Percentiles rank a stretch among this genome's conserved stretches.
Evolutionary conservation across 2,113 vertebrate genomes (phyloP).

Genomic region (crab-eating macaque (Macaca fascicularis)): DNA sequence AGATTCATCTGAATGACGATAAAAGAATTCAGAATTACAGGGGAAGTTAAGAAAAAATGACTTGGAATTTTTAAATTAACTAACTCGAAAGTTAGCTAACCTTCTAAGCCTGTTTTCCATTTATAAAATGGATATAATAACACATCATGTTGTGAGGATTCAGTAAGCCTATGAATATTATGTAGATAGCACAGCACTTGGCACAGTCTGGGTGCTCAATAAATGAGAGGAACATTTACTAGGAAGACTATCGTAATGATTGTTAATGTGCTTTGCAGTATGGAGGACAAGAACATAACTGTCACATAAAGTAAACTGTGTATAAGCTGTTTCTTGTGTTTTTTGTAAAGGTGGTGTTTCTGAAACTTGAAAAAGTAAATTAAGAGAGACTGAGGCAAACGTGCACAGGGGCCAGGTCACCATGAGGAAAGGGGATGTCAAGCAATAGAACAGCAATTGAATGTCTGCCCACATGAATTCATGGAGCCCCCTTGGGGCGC

Average conservation of each 20-base stretch:
- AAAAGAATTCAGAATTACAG: conserved; percentile 20
- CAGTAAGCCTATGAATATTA: neutral
- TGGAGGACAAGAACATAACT: neutral
- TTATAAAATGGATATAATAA: neutral
- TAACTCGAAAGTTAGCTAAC: neutral
- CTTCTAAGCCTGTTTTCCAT: neutral
- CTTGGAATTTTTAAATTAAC: conserved; percentile 10
- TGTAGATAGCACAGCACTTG: neutral
- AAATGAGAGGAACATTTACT: neutral
- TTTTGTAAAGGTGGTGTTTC: neutral
- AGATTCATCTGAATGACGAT: neutral
- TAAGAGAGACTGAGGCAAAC: neutral
- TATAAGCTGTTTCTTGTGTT: neutral
- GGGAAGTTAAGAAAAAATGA: neutral
- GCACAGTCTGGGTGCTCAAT: neutral
- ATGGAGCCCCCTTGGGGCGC: neutral
- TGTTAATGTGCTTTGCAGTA: neutral
- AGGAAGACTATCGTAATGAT: neutral
- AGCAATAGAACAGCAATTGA: neutral
- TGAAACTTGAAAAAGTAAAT: neutral
- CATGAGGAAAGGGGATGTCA: neutral
- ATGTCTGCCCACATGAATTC: neutral
- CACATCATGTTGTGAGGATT: neutral
- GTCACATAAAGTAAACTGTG: neutral
- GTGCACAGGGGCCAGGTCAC: neutral